Evolutionary conservation across 1,140 invertebrate genomes (phyloP).

Genomic region (Drosophila tristis): DNA sequence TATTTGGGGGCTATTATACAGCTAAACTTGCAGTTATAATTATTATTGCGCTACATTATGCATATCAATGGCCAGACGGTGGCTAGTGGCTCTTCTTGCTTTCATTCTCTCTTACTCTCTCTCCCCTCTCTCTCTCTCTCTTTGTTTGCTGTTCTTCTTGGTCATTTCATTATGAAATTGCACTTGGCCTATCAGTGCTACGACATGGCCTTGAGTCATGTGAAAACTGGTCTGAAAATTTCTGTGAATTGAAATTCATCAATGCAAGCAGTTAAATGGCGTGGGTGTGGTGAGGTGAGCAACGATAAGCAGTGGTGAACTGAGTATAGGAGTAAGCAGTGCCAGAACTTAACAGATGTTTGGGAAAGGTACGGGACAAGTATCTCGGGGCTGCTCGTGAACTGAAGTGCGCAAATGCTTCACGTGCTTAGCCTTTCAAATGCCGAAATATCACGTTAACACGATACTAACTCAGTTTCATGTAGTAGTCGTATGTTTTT

Average conservation of each 20-base stretch:
- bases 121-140: neutral
- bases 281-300: neutral
- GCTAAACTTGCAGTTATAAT: neutral
- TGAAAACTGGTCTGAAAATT: constrained; percentile 15
- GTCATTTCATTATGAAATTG: constrained; percentile 45
- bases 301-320: neutral
- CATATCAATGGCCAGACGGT: constrained; percentile 45
- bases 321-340: neutral
- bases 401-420: constrained; percentile 1
- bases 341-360: neutral
- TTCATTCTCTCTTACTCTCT: constrained; percentile 11
- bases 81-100: constrained; percentile 17
- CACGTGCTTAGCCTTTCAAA: neutral
- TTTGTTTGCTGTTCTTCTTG: constrained; percentile 3
- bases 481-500: neutral
- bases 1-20: constrained; percentile 21
- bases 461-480: neutral
- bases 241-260: constrained; percentile 46
- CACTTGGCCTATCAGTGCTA: neutral
- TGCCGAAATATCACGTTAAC: constrained; percentile 35
- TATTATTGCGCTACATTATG: constrained; percentile 23
- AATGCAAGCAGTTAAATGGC: neutral
- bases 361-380: too few relatives aligned
- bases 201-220: constrained; percentile 49
- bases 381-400: neutral